Conservation (phyloP, 2,113 vertebrate species). For the Microtus ochrogaster region DNA sequence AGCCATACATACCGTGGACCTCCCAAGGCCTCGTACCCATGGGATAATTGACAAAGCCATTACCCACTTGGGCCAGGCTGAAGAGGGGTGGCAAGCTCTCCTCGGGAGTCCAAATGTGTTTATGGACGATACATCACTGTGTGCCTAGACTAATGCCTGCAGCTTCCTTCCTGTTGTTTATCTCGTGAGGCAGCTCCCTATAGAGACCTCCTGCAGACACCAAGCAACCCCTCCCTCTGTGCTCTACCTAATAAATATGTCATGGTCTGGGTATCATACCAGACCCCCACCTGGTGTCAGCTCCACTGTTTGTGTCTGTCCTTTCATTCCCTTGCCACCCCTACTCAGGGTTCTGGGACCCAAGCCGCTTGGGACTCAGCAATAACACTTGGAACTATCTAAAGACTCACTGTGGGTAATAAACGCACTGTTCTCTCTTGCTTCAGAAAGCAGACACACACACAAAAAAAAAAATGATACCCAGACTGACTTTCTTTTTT, state of each 20-base stretch:
- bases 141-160: neutral
- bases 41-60: neutral
- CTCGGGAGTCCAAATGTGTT: neutral
- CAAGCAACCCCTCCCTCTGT: neutral
- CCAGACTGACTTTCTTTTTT: conserved; percentile 12
- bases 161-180: neutral
- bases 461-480: neutral
- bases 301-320: neutral
- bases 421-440: neutral
- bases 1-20: neutral
- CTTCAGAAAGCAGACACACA: neutral
- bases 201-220: neutral
- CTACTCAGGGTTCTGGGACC: neutral
- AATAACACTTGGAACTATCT: neutral
- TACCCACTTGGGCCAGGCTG: neutral
- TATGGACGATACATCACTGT: neutral
- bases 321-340: neutral
- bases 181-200: neutral
- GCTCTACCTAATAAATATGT: neutral
- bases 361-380: neutral
- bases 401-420: neutral
- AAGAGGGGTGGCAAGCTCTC: neutral
- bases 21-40: neutral
- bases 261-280: neutral
- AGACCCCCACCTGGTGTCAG: neutral